Percentiles rank a stretch among this genome's conserved stretches.
Evolutionary conservation across 2,797 vertebrate genomes (phyloP).

Genomic region (Passerculus sandwichensis): DNA sequence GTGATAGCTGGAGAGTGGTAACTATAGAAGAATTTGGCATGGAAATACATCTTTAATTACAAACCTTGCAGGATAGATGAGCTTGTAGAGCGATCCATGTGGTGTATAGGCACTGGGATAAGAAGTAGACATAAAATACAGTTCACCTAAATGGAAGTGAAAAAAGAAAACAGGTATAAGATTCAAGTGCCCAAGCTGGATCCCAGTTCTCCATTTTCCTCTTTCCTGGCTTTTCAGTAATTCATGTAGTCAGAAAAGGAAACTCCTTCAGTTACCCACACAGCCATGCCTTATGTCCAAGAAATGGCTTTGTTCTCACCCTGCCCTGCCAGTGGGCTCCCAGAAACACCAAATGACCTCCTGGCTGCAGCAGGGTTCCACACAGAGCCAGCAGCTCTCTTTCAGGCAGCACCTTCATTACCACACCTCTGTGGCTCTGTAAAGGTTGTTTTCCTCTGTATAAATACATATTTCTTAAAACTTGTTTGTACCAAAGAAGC

Average conservation of each 20-base stretch:
- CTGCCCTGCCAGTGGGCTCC: neutral
- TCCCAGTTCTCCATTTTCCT: neutral
- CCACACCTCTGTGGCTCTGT: neutral
- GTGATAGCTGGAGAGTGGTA: neutral
- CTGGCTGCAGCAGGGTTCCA: neutral
- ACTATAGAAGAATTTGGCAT: neutral
- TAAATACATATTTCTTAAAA: neutral
- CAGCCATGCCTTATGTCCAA: neutral
- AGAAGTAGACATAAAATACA: conserved; percentile 87
- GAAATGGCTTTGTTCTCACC: neutral
- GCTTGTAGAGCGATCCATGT: conserved; percentile 83
- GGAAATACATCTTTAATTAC: conserved; percentile 10
- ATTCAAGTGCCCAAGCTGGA: neutral
- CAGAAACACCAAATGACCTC: neutral
- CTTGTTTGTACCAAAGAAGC: neutral
- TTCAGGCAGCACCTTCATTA: neutral
- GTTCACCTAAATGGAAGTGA: conserved; percentile 76
- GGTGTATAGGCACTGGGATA: conserved; percentile 82
- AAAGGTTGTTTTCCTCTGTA: neutral
- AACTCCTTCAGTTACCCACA: neutral
- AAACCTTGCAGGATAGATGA: conserved; percentile 88
- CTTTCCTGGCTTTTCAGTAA: neutral
- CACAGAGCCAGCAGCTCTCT: neutral
- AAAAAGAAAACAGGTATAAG: neutral
- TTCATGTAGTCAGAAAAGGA: neutral